These are phyloP conservation scores for Crepidodera aurea DNA, from an alignment of 2,888 invertebrate genomes.

Conservation along the genomic window DNA sequence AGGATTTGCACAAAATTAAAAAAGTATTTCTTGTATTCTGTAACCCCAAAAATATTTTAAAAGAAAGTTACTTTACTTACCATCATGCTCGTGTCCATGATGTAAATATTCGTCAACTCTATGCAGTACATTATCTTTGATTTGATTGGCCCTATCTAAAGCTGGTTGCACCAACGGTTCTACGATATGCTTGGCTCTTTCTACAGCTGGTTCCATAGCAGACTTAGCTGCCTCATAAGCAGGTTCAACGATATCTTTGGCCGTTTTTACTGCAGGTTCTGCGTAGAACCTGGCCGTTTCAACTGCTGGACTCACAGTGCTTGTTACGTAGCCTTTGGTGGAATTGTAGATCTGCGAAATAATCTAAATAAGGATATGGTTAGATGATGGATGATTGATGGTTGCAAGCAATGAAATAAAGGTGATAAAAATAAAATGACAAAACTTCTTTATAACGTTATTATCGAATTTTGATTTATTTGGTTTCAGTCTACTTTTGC, in stretches of 20 bases:
- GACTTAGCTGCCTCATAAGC: conserved; percentile 47
- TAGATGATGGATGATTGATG: conserved; percentile 19
- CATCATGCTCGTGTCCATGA: conserved; percentile 32
- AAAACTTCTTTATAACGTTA: too few species aligned
- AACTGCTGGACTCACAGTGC: conserved; percentile 46
- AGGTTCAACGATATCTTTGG: conserved; percentile 50
- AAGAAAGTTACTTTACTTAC: too few species aligned
- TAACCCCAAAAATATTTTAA: too few species aligned
- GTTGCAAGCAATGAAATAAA: conserved; percentile 1
- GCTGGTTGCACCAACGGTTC: conserved; percentile 51
- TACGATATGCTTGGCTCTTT: conserved; percentile 47
- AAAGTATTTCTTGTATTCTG: too few species aligned
- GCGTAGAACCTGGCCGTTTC: conserved; percentile 38
- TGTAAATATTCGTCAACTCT: conserved; percentile 53
- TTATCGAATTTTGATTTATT: too few species aligned
- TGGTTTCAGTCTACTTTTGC: too few species aligned
- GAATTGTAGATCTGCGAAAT: conserved; percentile 59
- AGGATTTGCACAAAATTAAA: not conserved
- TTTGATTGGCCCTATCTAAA: conserved; percentile 49
- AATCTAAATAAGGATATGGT: conserved; percentile 50
- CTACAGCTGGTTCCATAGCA: conserved; percentile 49
- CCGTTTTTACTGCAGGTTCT: conserved; percentile 54
- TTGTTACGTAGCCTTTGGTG: conserved; percentile 59
- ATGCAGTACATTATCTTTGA: conserved; percentile 52
- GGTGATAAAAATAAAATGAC: not conserved